These are phyloP conservation scores for Anseranas semipalmata DNA, from an alignment of 2,113 vertebrate species.

Conservation along the genomic window DNA sequence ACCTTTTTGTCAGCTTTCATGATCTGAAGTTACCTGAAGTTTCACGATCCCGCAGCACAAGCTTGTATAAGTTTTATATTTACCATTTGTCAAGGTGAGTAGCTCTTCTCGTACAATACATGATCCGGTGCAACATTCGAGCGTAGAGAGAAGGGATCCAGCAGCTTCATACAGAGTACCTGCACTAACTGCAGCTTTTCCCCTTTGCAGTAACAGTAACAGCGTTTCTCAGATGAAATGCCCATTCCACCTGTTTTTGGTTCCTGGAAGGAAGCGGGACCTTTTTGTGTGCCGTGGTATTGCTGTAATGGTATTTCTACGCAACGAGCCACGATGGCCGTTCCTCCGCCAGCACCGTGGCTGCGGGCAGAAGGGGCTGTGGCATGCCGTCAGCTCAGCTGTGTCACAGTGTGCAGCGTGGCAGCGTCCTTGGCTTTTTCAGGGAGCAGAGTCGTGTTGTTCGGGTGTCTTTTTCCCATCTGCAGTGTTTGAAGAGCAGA, in stretches of 20 bases:
- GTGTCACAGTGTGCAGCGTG: too few relatives aligned
- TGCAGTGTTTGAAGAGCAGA: background rate
- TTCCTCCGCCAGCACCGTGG: background rate
- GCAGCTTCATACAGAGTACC: background rate
- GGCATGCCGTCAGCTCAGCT: background rate
- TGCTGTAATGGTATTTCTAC: background rate
- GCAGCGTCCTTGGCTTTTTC: too few relatives aligned
- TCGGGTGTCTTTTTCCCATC: background rate
- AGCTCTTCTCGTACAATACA: background rate
- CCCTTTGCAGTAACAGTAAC: background rate
- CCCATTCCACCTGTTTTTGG: rapidly evolving
- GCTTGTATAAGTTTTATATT: background rate
- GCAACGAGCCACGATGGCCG: background rate
- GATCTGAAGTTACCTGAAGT: background rate
- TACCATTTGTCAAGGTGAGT: background rate
- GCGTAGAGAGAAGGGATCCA: background rate
- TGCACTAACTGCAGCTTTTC: background rate
- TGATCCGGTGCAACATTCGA: rapidly evolving
- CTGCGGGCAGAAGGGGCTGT: background rate
- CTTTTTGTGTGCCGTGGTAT: background rate
- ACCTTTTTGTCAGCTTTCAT: background rate
- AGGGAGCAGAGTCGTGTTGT: background rate
- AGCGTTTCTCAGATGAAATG: background rate
- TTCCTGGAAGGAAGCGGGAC: background rate
- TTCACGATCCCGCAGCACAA: background rate